Evolutionary conservation across 2,113 vertebrate genomes (phyloP), one percentile per base, ranked within the genome.

Genomic region (Gasterosteus nipponicus): DNA sequence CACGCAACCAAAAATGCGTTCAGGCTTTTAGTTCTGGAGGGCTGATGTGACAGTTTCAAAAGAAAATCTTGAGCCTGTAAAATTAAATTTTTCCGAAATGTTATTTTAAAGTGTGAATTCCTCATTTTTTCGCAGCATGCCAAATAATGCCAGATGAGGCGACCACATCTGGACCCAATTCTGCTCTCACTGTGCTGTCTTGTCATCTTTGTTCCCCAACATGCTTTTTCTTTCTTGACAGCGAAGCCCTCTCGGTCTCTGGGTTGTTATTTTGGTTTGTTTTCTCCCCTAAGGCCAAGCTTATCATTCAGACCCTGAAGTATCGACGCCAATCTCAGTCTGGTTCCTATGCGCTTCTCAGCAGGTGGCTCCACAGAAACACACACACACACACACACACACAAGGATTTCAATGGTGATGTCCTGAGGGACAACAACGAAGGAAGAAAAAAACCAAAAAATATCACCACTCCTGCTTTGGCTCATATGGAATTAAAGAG

Each of bases 281-380:
- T 79, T 83, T 78, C 78, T 85, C 87, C 89, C 92, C 89, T 69
- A 54, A 85, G 91, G 91, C 91, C 69, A 80, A 56, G 80, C 81
- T 89, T 89, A 85, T 85, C 89, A 92, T 89, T 89, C 91, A 85
- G 89, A 73, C 89, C 87, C 91, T 85, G 31, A 83, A 87, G 91
- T 90, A 90, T 88, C 81, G 79, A 89, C 58, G 88, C 59, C 89
- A 51, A 53, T 79, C 84, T 80, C 82, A 83, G 86, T 86, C 86
- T 89, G 73, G 84, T 73, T 84, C 80, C 87, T 66, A 42, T 80
- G 77, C 69, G 22, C 56, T 66, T 79, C 89, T 85, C 92, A 83
- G 91, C 88, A 92, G 88, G 92, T 90, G 88, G 90, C 89, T 63
- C 65, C 80, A 66, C 67, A 62, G 68, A 78, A 46, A 69, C 75